Evolutionary conservation across 1,140 invertebrate species (phyloP).

Genomic region (Nasonia vitripennis): DNA sequence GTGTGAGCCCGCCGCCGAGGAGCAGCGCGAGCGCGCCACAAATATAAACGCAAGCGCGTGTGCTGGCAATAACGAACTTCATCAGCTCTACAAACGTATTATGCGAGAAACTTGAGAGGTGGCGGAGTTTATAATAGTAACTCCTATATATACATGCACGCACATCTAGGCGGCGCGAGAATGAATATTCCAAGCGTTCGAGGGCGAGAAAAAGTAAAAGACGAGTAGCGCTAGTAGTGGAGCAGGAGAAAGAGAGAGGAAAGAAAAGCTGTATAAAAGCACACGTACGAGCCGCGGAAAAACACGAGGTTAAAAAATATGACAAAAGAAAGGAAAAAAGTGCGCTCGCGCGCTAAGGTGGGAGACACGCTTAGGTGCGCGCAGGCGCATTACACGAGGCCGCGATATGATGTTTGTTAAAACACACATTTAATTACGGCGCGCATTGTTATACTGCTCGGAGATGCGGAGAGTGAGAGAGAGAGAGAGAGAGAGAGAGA

Average conservation of each 20-base stretch:
- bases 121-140: constrained; percentile 52
- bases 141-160: constrained; percentile 31
- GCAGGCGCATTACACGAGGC: constrained; percentile 29
- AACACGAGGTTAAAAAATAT: constrained; percentile 4
- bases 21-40: neutral
- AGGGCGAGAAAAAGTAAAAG: constrained; percentile 9
- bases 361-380: constrained; percentile 26
- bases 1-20: neutral
- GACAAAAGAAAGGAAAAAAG: neutral
- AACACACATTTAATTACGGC: constrained; percentile 70
- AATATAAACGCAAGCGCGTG: constrained; percentile 36
- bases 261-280: neutral
- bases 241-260: neutral
- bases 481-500: neutral
- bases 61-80: constrained; percentile 43
- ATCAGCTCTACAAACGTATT: constrained; percentile 48
- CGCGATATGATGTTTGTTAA: constrained; percentile 62
- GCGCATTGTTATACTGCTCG: constrained; percentile 58
- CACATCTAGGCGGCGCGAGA: neutral
- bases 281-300: neutral
- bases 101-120: constrained; percentile 48
- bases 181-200: constrained; percentile 50
- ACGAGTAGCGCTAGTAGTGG: neutral
- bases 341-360: neutral
- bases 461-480: constrained; percentile 20